Base-by-base conservation (phyloP, 2,797 vertebrate genomes). In the Alfaro cultratus region DNA sequence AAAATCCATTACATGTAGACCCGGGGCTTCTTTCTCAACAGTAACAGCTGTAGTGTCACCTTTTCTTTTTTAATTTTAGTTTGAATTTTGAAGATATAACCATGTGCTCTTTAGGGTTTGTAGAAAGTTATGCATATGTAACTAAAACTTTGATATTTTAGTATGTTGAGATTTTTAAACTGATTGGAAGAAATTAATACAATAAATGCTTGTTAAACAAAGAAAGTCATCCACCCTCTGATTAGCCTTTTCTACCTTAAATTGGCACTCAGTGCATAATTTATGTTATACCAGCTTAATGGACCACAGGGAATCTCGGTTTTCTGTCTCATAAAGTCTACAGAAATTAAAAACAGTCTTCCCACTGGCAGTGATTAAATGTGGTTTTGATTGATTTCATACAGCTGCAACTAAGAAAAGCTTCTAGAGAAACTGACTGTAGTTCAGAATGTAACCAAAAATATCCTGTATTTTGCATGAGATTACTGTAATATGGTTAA, bases 301-400 rank as follows among this genome's bases (percentile, higher is more conserved):
- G 67, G 39, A 70, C 10, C 39, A 43, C 39, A 70, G 67, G 67
- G 18, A 43, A 72, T 3, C 12, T 1, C 7, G 0, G 8, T 29
- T 4, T 21, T 45, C 43, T 46, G 68, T 72, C n/a, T 72, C 68
- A 72, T 72, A 46, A 72, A 29, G 68, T 29, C 13, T 16, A 46
- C 13, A 72, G 68, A 72, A 72, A 72, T 72, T 72, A 46, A 29
- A 72, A 43, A 64, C 55, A 12, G 9, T 34, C 49, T 74, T 39
- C 43, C 26, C 41, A 72, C 26, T 46, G 26, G 43, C 41, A 46
- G 68, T 46, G 43, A 46, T 72, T 72, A 72, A 72, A 72, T 45
- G 15, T 45, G 41, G 12, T 41, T 60, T 75, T 75, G 51, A 43
- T 57, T 75, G 36, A 55, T 74, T 75, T 57, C 41, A 57, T 75